Percentiles rank a stretch among this genome's conserved stretches.
phyloP scores from a whole-genome alignment of 2,888 invertebrate species.

The Ophion costatus region DNA sequence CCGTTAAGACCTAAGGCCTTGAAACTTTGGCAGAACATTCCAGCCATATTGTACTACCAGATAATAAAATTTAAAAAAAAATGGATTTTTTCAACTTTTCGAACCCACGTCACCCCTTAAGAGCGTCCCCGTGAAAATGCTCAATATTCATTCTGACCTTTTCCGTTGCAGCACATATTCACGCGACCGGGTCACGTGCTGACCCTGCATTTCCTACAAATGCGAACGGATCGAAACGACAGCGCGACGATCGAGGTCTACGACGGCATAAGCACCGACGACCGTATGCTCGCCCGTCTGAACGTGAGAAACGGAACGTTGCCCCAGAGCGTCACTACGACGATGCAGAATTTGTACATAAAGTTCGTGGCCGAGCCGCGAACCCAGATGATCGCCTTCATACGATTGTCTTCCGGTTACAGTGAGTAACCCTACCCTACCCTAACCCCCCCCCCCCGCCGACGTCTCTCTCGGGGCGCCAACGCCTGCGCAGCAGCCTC shows the following conservation, averaged over 20 bases:
- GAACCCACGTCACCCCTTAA: not conserved
- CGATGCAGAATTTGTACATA: constrained; percentile 91
- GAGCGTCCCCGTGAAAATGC: not conserved
- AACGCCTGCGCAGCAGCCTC: not conserved
- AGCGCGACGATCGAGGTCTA: constrained; percentile 91
- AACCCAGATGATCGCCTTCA: constrained; percentile 90
- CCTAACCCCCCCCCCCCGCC: no score
- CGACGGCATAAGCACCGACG: constrained; percentile 90
- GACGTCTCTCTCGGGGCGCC: no score
- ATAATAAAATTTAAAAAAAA: no score
- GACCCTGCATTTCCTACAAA: constrained; percentile 93
- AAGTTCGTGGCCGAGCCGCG: constrained; percentile 90
- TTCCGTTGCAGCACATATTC: constrained; percentile 86
- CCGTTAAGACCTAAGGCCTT: no score
- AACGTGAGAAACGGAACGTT: constrained; percentile 92
- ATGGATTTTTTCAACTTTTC: not conserved
- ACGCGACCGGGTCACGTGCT: constrained; percentile 91
- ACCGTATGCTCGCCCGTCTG: constrained; percentile 89
- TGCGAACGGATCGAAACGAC: constrained; percentile 90
- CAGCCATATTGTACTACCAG: no score
- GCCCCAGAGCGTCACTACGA: constrained; percentile 94
- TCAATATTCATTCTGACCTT: not conserved
- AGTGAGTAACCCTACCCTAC: constrained; percentile 82
- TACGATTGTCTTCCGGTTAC: constrained; percentile 91
- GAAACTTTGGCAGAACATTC: no score